phyloP scores from a whole-genome alignment of 92 coral and sea anemone species.

The Epizoanthus rinbou region DNA sequence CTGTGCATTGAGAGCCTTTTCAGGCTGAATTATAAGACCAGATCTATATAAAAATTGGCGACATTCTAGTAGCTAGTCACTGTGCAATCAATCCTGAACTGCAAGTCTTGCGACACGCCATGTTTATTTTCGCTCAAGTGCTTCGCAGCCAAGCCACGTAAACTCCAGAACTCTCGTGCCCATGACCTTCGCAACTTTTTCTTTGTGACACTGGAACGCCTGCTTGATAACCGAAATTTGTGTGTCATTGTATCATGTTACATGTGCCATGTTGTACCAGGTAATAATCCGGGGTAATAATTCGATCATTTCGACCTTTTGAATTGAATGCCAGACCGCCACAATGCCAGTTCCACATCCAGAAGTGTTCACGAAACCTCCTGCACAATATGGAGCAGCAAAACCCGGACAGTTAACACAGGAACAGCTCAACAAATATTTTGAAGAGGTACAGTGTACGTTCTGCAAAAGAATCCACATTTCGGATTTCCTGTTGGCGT shows the following conservation, averaged over 20 bases:
- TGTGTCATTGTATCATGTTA: too few relatives aligned
- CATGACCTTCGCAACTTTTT: neutral
- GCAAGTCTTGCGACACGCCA: neutral
- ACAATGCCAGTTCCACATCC: slow-evolving; percentile 48
- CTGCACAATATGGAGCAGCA: slow-evolving; percentile 29
- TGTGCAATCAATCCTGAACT: neutral
- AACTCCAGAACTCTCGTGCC: neutral
- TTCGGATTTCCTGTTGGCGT: too few relatives aligned
- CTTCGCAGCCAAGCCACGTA: slow-evolving; percentile 18
- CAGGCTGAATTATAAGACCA: neutral
- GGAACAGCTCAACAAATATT: slow-evolving; percentile 66
- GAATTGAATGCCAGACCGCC: neutral
- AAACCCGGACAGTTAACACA: slow-evolving; percentile 70
- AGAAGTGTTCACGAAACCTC: slow-evolving; percentile 61
- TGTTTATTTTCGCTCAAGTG: slow-evolving; percentile 23
- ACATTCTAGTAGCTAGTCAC: neutral
- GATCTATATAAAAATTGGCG: neutral
- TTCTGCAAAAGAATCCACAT: too few relatives aligned
- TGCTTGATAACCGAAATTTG: neutral
- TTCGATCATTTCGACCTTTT: too few relatives aligned
- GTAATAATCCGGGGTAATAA: too few relatives aligned
- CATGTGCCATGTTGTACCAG: too few relatives aligned
- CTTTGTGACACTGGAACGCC: neutral
- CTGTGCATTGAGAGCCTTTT: neutral
- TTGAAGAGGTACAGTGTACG: slow-evolving; percentile 55